phyloP scores from a whole-genome alignment of 2,113 vertebrate genomes.

The Varanus salvator region DNA sequence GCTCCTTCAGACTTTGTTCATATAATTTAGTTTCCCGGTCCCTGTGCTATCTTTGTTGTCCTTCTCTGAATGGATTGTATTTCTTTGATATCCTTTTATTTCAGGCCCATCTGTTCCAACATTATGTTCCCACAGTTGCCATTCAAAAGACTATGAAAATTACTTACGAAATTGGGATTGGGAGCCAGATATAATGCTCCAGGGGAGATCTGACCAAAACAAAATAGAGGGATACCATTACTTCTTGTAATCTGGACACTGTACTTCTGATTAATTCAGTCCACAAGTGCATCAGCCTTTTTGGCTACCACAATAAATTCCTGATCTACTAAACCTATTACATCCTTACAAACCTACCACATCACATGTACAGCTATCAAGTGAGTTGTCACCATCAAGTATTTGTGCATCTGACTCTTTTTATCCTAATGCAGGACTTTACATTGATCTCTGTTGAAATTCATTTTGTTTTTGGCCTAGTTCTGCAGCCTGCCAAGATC shows the following conservation, averaged over 20 bases:
- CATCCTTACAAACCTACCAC: background rate
- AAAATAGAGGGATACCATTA: background rate
- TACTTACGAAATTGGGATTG: background rate
- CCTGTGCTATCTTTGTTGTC: background rate
- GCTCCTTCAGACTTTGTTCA: background rate
- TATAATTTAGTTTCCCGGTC: background rate
- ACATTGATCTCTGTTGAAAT: background rate
- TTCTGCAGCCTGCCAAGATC: background rate
- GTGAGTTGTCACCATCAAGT: background rate
- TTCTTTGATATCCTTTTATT: background rate
- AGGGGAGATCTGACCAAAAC: background rate
- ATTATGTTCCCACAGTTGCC: background rate
- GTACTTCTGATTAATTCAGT: background rate
- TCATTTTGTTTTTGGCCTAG: background rate
- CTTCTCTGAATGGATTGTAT: background rate
- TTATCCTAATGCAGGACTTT: background rate
- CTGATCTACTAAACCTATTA: background rate
- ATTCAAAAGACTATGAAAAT: background rate
- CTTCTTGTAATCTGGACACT: no score
- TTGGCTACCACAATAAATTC: background rate
- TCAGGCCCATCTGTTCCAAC: background rate
- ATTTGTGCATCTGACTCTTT: background rate
- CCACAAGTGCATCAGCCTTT: background rate
- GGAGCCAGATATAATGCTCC: background rate
- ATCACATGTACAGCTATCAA: background rate